Evolutionary conservation across 2,113 vertebrate species (phyloP).

Genomic region (Phylloscopus trochiloides): DNA sequence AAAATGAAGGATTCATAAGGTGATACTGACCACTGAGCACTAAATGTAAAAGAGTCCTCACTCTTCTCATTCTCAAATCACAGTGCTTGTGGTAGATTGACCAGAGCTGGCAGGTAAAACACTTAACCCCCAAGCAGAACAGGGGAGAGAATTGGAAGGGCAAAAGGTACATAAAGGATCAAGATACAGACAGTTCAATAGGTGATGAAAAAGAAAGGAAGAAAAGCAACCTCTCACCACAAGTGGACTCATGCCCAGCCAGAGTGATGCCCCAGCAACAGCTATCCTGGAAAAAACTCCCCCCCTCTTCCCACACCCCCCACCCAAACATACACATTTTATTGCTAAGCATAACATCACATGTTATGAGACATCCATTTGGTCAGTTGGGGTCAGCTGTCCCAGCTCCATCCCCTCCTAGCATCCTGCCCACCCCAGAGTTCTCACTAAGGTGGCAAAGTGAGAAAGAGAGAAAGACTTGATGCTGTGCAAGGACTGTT

Average conservation of each 20-base stretch:
- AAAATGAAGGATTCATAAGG: background rate
- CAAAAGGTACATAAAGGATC: background rate
- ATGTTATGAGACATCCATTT: background rate
- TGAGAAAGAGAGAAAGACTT: background rate
- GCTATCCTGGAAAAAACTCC: background rate
- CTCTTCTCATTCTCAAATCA: background rate
- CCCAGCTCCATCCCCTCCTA: background rate
- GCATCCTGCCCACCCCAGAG: background rate
- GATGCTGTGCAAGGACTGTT: background rate
- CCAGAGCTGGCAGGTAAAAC: background rate
- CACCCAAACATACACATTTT: background rate
- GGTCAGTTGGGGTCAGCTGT: background rate
- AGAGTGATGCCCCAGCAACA: background rate
- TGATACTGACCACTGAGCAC: background rate
- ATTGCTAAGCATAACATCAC: background rate
- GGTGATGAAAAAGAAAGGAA: background rate
- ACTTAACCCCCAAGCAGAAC: background rate
- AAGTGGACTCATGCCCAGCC: rapidly evolving
- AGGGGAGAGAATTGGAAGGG: background rate
- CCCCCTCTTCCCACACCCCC: background rate
- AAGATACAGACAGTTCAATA: background rate
- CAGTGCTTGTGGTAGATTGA: background rate
- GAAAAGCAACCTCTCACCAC: background rate
- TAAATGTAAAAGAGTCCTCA: background rate
- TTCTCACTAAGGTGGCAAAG: background rate